Conservation (phyloP, 2,797 vertebrate species). For the Chelon auratus region DNA sequence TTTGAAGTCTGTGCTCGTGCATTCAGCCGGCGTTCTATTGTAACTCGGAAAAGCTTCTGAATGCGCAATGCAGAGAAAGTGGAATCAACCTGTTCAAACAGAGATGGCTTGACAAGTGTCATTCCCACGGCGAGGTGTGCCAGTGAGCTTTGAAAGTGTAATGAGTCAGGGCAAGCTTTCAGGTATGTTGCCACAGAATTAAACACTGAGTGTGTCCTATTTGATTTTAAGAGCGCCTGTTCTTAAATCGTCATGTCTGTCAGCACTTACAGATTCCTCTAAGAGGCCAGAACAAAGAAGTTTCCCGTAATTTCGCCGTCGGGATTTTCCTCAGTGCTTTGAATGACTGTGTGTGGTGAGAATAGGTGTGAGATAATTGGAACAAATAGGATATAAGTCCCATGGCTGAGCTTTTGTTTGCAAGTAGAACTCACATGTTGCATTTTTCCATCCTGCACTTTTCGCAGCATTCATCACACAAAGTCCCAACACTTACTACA, state of each 20-base stretch:
- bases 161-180: conserved; percentile 81
- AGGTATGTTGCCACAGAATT: conserved; percentile 70
- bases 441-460: conserved; percentile 62
- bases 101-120: conserved; percentile 77
- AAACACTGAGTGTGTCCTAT: conserved; percentile 73
- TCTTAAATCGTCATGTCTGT: conserved; percentile 80
- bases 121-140: conserved; percentile 83
- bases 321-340: conserved; percentile 68
- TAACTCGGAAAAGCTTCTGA: conserved; percentile 50
- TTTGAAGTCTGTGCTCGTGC: conserved; percentile 59
- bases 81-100: conserved; percentile 81
- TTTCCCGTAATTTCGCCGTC: conserved; percentile 58
- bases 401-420: conserved; percentile 74
- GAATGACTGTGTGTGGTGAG: conserved; percentile 64
- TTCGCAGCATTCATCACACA: conserved; percentile 57
- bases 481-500: conserved; percentile 72
- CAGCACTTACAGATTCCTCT: conserved; percentile 74
- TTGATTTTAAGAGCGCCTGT: conserved; percentile 79
- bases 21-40: conserved; percentile 51
- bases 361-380: conserved; percentile 65
- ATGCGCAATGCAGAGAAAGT: conserved; percentile 66
- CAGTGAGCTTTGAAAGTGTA: conserved; percentile 68
- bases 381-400: conserved; percentile 38
- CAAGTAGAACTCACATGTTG: conserved; percentile 75
- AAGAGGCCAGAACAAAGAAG: conserved; percentile 75